These are phyloP conservation scores for Sphenodon punctatus DNA, from an alignment of 2,797 vertebrate species.

Conservation along the genomic window DNA sequence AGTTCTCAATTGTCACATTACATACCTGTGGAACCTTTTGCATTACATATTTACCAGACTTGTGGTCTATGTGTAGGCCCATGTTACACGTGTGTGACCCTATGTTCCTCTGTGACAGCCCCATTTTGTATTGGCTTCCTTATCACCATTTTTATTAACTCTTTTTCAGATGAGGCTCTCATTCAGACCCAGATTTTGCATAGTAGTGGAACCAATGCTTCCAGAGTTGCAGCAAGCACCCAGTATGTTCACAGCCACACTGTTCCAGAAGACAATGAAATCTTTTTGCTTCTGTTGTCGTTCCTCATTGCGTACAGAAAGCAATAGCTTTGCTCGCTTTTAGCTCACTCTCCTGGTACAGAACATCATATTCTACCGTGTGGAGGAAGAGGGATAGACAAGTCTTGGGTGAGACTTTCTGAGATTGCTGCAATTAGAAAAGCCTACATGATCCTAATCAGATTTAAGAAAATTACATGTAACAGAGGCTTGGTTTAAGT, in stretches of 20 bases:
- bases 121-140: no score
- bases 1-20: no score
- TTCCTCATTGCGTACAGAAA: background rate
- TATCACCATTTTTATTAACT: no score
- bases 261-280: background rate
- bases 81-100: no score
- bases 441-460: constrained; percentile 56
- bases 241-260: background rate
- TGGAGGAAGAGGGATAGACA: background rate
- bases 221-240: background rate
- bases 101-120: no score
- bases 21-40: no score
- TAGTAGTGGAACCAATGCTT: no score
- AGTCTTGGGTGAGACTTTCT: background rate
- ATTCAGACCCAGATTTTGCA: no score
- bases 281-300: background rate
- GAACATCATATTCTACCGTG: background rate
- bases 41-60: no score
- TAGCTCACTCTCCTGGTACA: background rate
- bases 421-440: constrained; percentile 21
- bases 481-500: constrained; percentile 23
- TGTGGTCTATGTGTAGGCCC: no score
- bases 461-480: constrained; percentile 58
- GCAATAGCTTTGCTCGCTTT: background rate
- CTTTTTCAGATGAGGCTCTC: no score